phyloP scores from a whole-genome alignment of 2,888 invertebrate species.

The Cheilosia vernalis region DNA sequence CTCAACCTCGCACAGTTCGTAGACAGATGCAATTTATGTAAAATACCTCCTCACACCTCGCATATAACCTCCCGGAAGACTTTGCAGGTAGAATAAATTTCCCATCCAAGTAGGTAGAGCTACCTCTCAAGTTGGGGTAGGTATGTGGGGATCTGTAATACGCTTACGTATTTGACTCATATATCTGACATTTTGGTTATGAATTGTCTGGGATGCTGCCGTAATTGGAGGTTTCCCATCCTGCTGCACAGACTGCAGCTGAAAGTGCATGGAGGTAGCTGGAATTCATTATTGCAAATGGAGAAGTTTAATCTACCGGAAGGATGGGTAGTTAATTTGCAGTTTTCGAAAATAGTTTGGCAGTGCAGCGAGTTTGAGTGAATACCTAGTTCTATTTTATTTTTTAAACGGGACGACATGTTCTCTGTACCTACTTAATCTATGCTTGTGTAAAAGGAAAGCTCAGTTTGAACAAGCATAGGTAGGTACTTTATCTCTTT shows the following conservation, averaged over 20 bases:
- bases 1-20: constrained; percentile 32
- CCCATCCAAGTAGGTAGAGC: constrained; percentile 14
- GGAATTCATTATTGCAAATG: constrained; percentile 56
- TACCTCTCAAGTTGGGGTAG: constrained; percentile 27
- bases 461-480: constrained; percentile 5
- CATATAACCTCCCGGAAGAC: not conserved
- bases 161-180: constrained; percentile 46
- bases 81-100: constrained; percentile 61
- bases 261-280: not conserved
- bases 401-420: no score
- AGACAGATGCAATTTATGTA: constrained; percentile 57
- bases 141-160: constrained; percentile 19
- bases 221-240: constrained; percentile 54
- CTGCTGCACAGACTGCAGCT: not conserved
- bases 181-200: constrained; percentile 66
- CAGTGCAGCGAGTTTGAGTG: constrained; percentile 9
- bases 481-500: no score
- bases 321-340: constrained; percentile 38
- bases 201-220: constrained; percentile 61
- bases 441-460: no score
- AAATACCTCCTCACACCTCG: constrained; percentile 44
- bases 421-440: no score
- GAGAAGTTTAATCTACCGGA: constrained; percentile 61
- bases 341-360: constrained; percentile 36
- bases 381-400: no score